Evolutionary conservation across 1,140 invertebrate species (phyloP).

Genomic region (Drosophila pachea): DNA sequence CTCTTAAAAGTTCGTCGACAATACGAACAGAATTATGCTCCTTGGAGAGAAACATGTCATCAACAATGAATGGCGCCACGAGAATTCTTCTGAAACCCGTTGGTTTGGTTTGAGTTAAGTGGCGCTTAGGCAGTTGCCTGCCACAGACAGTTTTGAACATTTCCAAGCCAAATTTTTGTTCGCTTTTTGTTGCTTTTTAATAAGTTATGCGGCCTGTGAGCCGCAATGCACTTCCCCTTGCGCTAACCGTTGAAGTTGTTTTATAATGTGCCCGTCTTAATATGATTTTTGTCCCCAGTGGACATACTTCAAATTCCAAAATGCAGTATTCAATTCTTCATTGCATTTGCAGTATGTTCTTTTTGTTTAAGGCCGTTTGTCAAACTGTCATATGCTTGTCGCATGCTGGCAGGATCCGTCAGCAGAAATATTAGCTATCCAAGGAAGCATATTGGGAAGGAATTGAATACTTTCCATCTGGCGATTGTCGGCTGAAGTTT

Average conservation of each 20-base stretch:
- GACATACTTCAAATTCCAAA: slow-evolving; percentile 69
- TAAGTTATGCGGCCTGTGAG: slow-evolving; percentile 43
- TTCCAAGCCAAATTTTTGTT: slow-evolving; percentile 56
- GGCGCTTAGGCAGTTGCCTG: slow-evolving; percentile 61
- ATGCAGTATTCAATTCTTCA: slow-evolving; percentile 53
- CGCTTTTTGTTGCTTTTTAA: slow-evolving; percentile 54
- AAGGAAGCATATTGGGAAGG: slow-evolving; percentile 10
- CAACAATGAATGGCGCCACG: slow-evolving; percentile 67
- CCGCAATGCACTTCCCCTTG: slow-evolving; percentile 7
- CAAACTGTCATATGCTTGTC: slow-evolving; percentile 77
- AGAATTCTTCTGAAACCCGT: slow-evolving; percentile 45
- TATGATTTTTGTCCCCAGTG: slow-evolving; percentile 74
- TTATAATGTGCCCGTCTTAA: slow-evolving; percentile 75
- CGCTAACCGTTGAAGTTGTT: slow-evolving; percentile 23
- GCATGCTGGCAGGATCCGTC: slow-evolving; percentile 52
- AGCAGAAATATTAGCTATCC: slow-evolving; percentile 76
- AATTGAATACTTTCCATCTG: slow-evolving; percentile 64
- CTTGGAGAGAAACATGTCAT: slow-evolving; percentile 12
- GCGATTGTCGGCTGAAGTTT: slow-evolving; percentile 40
- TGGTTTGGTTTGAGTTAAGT: slow-evolving; percentile 70
- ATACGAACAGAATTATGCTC: slow-evolving; percentile 29
- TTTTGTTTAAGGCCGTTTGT: slow-evolving; percentile 56
- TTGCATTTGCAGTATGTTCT: slow-evolving; percentile 7
- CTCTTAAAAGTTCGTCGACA: slow-evolving; percentile 57
- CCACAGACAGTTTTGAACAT: slow-evolving; percentile 53